A percentile compares a stretch with the other conserved stretches of the same genome.
phyloP scores from a whole-genome alignment of 1,140 invertebrate species.

The Drosophila carrolli region DNA sequence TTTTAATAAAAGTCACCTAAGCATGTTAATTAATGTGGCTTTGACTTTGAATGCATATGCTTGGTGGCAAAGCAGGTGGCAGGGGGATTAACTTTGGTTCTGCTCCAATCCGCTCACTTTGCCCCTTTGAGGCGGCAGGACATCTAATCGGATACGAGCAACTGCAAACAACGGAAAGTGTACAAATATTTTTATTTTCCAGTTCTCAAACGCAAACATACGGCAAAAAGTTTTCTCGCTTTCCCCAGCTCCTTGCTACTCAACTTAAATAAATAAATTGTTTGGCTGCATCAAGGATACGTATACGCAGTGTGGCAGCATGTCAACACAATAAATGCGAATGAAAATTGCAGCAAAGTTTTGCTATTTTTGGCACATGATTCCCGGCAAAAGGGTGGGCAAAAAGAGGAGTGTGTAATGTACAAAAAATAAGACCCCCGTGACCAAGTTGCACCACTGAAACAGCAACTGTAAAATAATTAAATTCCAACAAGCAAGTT shows the following conservation, averaged over 20 bases:
- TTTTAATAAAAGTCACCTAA: constrained; percentile 82
- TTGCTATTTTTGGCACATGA: constrained; percentile 63
- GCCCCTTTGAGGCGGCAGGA: background rate
- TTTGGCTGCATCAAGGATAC: constrained; percentile 55
- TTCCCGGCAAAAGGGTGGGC: constrained; percentile 7
- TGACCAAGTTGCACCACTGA: constrained; percentile 58
- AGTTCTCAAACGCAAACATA: constrained; percentile 31
- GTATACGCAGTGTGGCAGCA: constrained; percentile 59
- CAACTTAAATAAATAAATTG: constrained; percentile 63
- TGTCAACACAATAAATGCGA: constrained; percentile 72
- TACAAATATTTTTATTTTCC: constrained; percentile 45
- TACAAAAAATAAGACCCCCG: constrained; percentile 71
- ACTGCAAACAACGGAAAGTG: constrained; percentile 35
- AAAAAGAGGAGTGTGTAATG: constrained; percentile 54
- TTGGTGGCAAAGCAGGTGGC: constrained; percentile 10
- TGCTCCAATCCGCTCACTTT: background rate
- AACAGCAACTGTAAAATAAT: constrained; percentile 74
- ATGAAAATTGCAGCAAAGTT: constrained; percentile 52
- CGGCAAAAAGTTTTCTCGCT: constrained; percentile 35
- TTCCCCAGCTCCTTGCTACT: constrained; percentile 12
- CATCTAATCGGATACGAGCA: constrained; percentile 16
- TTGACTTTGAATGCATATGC: constrained; percentile 67
- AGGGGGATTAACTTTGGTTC: constrained; percentile 7
- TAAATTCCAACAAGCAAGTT: constrained; percentile 73
- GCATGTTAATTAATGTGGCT: constrained; percentile 78